Base-by-base conservation (phyloP, 2,797 vertebrate species). In the Myripristis jacobus region DNA sequence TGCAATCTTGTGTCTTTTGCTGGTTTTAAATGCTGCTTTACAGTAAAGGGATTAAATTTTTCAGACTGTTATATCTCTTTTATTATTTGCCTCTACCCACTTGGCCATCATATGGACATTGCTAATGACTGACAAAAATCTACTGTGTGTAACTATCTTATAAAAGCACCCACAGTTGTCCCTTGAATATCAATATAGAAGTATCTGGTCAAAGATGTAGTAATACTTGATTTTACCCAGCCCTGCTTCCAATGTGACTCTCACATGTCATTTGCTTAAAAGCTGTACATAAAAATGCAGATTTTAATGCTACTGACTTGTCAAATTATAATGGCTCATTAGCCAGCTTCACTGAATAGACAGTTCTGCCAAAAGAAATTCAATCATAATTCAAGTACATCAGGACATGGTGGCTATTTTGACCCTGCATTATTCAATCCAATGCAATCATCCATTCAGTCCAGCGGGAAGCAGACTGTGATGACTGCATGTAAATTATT, bases 401-500 rank as follows among this genome's bases (percentile, higher is more conserved):
- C 24, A 19, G 9, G 7, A 41, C 29, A 43, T 21, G 52, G 12
- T 24, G 36, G 58, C 51, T 47, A 31, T 18, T 27, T 3, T 22
- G 22, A 41, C n/a, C 9, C 27, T 6, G 8, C 29, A 31, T 31
- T 31, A 27, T 71, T 73, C 75, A 24, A 65, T 83, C 54, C 56
- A 50, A 27, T 47, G 56, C 19, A 38, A 60, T 66, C 36, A 54
- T 69, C 24, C 56, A 50, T 24, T 79, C 36, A 68, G 13, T 69
- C n/a, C 51, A 66, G 50, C 18, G 31, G 18, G 51, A 80, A 62
- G 65, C 36, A 63, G 29, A 47, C 25, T 25, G 12, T 16, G 10
- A 65, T 60, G 73, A 81, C 77, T 77, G 60, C 50, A 52, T 34
- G 64, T 75, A 77, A 82, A 90, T 79, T 60, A 86, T 80, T 90